Base-by-base conservation (phyloP, 2,888 invertebrate species). In the Lasioglossum vierecki region DNA sequence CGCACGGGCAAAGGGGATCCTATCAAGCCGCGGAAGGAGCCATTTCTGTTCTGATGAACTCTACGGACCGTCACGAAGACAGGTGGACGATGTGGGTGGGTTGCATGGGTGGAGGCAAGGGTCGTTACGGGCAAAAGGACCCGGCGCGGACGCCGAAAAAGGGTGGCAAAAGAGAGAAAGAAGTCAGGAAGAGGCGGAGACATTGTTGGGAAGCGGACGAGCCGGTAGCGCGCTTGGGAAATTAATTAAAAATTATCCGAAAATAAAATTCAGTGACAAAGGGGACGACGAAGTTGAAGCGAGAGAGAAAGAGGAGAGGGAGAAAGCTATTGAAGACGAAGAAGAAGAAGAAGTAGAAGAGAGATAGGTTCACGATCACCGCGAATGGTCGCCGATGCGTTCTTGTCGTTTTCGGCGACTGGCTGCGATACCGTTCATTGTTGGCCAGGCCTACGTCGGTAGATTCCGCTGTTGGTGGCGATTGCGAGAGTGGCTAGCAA, bases 231-330 rank as follows among this genome's bases (percentile, higher is more conserved):
- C 5, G 30, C 53, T 84, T 88, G 46, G 89, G 78, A 87, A 91
- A 93, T 90, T 90, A 91, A 93, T 91, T 91, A 92, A 93, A 93
- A 93, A 92, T 92, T 92, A 92, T 90, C 90, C 89, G 88, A 90
- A 92, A 92, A 92, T 79, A 81, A 84, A 84, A 84, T 86, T 80
- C 72, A 77, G 60, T 82, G 90, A 92, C 91, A 91, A 91, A 93
- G 90, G 88, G 68, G 63, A 5, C 30, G 44, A 26, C 49, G 79
- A 30, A n/a, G 53, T 8, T 2, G 53, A 53, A 53, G 22, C 53
- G 18, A 22, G 53, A 53, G 53, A 8, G 53, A 22, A 15, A 53
- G 72, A 22, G n/a, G 41, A 26, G 5, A 26, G 63, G 6, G 6
- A 13, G 63, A 30, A 53, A 53, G 53, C n/a, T 53, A 53, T 3